Percentiles rank a stretch among this genome's conserved stretches.
Evolutionary conservation across 64 coral and sea anemone genomes (phyloP).

Genomic region (Platygyra sinensis): DNA sequence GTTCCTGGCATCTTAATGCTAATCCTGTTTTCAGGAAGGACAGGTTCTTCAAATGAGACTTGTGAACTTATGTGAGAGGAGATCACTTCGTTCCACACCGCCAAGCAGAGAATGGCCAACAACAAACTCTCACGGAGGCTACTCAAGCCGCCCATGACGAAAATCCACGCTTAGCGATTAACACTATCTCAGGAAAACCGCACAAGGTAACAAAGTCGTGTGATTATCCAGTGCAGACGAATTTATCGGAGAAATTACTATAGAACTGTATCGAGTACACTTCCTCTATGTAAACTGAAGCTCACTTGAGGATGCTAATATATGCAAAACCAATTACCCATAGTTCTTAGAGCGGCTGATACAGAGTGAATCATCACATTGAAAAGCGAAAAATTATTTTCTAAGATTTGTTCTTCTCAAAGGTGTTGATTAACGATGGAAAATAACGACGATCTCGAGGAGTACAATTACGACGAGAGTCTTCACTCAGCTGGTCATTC

Average conservation of each 20-base stretch:
- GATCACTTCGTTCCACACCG: background rate
- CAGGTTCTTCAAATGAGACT: background rate
- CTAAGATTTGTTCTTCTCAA: background rate
- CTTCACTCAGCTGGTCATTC: slow-evolving; percentile 75
- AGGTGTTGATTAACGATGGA: slow-evolving; percentile 40
- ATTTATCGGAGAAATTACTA: background rate
- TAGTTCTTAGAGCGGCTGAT: background rate
- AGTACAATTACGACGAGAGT: slow-evolving; percentile 93
- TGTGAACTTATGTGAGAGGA: background rate
- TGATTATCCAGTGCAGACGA: background rate
- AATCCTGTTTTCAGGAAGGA: background rate
- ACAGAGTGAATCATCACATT: background rate
- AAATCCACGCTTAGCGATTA: background rate
- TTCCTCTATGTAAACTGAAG: background rate
- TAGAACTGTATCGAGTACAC: too few relatives aligned
- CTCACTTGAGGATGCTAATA: slow-evolving; percentile 32
- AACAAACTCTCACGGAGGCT: background rate
- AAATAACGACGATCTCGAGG: slow-evolving; percentile 79
- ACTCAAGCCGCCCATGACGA: background rate
- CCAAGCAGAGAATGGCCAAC: background rate
- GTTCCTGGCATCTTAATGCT: slow-evolving; percentile 33
- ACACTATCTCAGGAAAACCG: background rate
- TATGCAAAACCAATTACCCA: background rate
- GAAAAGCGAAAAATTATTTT: background rate
- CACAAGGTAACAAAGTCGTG: background rate